phyloP scores from a whole-genome alignment of 2,888 invertebrate species.

The Galeopsomyia nigrocyanea region DNA sequence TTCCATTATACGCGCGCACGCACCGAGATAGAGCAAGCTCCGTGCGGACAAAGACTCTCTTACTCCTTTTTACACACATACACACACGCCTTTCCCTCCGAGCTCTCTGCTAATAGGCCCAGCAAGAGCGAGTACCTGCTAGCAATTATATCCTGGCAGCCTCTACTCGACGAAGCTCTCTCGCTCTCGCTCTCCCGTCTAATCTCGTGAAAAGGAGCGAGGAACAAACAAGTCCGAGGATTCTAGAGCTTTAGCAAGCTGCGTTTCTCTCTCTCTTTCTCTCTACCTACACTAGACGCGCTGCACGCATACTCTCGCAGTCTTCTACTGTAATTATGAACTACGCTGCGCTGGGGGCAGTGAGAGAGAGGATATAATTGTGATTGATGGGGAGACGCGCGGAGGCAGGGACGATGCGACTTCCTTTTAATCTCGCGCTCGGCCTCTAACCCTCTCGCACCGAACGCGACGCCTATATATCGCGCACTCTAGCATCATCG shows the following conservation, averaged over 20 bases:
- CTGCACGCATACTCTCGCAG: constrained; percentile 50
- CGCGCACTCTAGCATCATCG: constrained; percentile 55
- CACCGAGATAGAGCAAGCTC: constrained; percentile 50
- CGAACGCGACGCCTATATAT: constrained; percentile 53
- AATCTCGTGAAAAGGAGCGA: not conserved
- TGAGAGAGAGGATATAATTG: constrained; percentile 64
- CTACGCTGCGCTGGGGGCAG: constrained; percentile 59
- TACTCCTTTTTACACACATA: too few relatives aligned
- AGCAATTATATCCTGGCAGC: constrained; percentile 39
- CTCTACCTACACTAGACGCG: constrained; percentile 30
- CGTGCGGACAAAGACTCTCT: not conserved
- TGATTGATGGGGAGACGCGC: constrained; percentile 66
- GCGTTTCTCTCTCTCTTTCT: not conserved
- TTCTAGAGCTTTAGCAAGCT: not conserved
- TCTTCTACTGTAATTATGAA: constrained; percentile 64
- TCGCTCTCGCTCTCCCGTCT: not conserved
- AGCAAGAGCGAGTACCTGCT: constrained; percentile 14
- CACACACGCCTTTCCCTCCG: not conserved
- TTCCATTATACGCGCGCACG: constrained; percentile 66
- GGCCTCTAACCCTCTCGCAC: constrained; percentile 63
- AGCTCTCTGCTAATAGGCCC: constrained; percentile 28
- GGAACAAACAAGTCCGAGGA: not conserved
- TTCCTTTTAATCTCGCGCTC: constrained; percentile 67
- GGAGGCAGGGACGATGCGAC: constrained; percentile 60
- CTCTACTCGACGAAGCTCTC: not conserved